Conservation (phyloP, 1,140 invertebrate species). For the Eufriesea mexicana region DNA sequence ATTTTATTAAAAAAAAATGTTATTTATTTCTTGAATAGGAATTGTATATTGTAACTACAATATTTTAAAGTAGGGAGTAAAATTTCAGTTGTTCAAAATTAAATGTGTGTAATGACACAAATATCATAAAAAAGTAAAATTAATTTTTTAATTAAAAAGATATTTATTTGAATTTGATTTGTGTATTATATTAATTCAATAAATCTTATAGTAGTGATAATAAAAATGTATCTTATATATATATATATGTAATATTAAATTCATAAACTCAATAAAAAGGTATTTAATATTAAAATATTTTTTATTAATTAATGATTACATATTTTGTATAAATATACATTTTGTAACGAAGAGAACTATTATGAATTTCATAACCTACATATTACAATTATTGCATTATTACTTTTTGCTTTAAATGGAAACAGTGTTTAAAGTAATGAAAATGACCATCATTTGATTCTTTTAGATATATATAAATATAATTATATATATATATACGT, state of each 20-base stretch:
- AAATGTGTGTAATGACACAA: not conserved
- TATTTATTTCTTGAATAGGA: not conserved
- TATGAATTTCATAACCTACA: not conserved
- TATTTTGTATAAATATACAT: not conserved
- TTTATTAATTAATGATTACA: not conserved
- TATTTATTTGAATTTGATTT: too few species aligned
- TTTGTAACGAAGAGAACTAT: too few species aligned
- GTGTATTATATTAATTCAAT: too few species aligned
- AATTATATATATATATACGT: too few species aligned
- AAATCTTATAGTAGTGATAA: not conserved
- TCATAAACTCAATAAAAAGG: not conserved
- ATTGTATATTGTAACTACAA: not conserved
- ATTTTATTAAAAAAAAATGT: not conserved
- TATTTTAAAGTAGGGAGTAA: not conserved
- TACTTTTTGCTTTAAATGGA: constrained; percentile 3
- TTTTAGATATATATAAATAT: too few species aligned
- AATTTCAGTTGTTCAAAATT: not conserved
- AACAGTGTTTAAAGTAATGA: not conserved
- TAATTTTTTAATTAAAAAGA: too few species aligned
- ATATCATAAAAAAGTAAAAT: too few species aligned
- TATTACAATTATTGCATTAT: too few species aligned
- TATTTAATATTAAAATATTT: not conserved
- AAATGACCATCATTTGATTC: not conserved
- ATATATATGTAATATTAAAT: too few species aligned
- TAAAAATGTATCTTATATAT: not conserved